Evolutionary conservation across 2,888 invertebrate genomes (phyloP), one percentile per base, ranked within the genome.

Genomic region (Apodemia zela): DNA sequence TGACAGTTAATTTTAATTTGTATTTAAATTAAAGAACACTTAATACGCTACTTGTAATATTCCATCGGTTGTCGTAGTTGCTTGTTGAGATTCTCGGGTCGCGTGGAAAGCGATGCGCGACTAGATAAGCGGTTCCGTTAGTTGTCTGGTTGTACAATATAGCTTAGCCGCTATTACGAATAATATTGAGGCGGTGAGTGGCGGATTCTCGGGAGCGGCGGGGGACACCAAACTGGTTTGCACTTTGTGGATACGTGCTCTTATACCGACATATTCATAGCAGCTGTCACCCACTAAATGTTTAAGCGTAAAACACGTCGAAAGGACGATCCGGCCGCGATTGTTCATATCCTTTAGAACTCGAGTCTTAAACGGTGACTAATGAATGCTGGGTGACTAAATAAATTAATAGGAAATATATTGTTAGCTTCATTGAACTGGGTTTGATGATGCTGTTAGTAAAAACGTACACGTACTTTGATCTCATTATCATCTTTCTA

Each of bases 111-210:
- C 77, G 84, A 87, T 87, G 80, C 76, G 82, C 80, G 82, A 77
- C 79, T 79, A 83, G 88, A 87, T 87, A 87, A 83, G 69, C 74
- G 80, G 76, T 88, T 78, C 90, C 90, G 90, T 90, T 89, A 89
- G 78, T 73, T 73, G 89, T 85, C 87, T 87, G 85, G 80, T 79
- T 78, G 77, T 80, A 87, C 84, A 85, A 86, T 87, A 80, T 77
- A 76, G 80, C 80, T 84, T 81, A 85, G 85, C 81, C 80, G 80
- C 79, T 79, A 73, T 84, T 81, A 71, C 70, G 73, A 70, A 69
- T 69, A 66, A 69, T 70, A 70, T 70, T 64, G 69, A 65, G 66
- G 58, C 68, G 69, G 64, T 67, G 71, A 68, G 70, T 67, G 69
- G 70, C 69, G 69, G 71, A 66, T 68, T 65, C 54, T 71, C 72